Conservation (phyloP, 37 sponge, comb jelly and placozoan genomes). For the Geodia barretti region DNA sequence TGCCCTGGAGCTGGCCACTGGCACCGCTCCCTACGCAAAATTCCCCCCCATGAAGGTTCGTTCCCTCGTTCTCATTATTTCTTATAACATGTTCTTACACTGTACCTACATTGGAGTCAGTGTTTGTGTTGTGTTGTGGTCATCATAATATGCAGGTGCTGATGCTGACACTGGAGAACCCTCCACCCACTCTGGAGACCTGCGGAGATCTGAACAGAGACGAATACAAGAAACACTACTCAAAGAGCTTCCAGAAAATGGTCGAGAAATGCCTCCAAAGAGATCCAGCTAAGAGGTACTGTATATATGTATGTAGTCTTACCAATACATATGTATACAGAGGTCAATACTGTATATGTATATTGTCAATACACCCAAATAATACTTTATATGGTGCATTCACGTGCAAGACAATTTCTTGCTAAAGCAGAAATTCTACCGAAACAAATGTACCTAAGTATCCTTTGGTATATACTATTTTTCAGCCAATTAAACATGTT, state of each 20-base stretch:
- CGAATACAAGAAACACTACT: slow-evolving; percentile 87
- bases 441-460: too few species aligned
- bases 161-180: slow-evolving; percentile 94
- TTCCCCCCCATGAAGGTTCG: slow-evolving; percentile 96
- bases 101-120: neutral
- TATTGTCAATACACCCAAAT: too few species aligned
- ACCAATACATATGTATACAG: too few species aligned
- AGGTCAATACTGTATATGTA: too few species aligned
- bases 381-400: too few species aligned
- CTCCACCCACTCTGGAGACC: slow-evolving; percentile 95
- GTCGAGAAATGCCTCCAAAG: slow-evolving; percentile 89
- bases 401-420: too few species aligned
- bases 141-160: slow-evolving; percentile 48
- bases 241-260: slow-evolving; percentile 90
- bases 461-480: too few species aligned
- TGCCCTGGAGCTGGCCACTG: slow-evolving; percentile 95
- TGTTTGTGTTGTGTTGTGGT: neutral
- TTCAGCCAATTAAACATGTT: too few species aligned
- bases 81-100: neutral
- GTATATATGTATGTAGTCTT: too few species aligned
- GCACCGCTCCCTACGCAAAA: slow-evolving; percentile 96
- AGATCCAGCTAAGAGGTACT: slow-evolving; percentile 84
- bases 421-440: too few species aligned
- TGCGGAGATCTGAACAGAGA: slow-evolving; percentile 80
- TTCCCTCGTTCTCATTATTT: neutral